Percentiles rank a stretch among this genome's conserved stretches.
phyloP scores from a whole-genome alignment of 2,797 vertebrate species.

The Scarus forsteni region DNA sequence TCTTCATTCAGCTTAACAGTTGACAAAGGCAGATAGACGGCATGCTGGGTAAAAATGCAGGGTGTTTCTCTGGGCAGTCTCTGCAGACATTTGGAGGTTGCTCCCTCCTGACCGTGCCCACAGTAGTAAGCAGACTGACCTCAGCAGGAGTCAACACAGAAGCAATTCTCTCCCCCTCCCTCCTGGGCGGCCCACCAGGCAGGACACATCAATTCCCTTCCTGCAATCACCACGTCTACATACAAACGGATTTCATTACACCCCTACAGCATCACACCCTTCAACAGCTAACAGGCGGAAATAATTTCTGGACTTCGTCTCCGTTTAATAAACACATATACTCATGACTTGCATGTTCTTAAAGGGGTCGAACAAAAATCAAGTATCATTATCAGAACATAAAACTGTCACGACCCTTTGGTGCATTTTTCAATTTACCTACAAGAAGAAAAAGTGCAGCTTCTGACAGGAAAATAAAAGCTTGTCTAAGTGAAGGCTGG shows the following conservation, averaged over 20 bases:
- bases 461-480: slow-evolving; percentile 46
- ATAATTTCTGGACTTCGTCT: slow-evolving; percentile 42
- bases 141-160: slow-evolving; percentile 72
- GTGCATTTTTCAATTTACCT: slow-evolving; percentile 51
- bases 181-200: slow-evolving; percentile 41
- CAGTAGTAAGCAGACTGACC: slow-evolving; percentile 63
- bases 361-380: slow-evolving; percentile 31
- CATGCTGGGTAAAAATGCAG: slow-evolving; percentile 18
- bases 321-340: slow-evolving; percentile 26
- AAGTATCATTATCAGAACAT: slow-evolving; percentile 48
- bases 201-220: slow-evolving; percentile 65
- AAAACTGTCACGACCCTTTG: slow-evolving; percentile 40
- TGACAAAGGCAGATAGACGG: slow-evolving; percentile 12
- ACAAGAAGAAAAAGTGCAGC: slow-evolving; percentile 34
- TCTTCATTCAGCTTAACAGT: too few species aligned
- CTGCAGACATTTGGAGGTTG: slow-evolving; percentile 38
- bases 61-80: slow-evolving; percentile 28
- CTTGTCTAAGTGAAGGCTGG: slow-evolving; percentile 30
- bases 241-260: slow-evolving; percentile 68
- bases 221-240: slow-evolving; percentile 54
- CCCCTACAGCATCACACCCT: slow-evolving; percentile 46
- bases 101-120: slow-evolving; percentile 31
- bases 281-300: slow-evolving; percentile 58
- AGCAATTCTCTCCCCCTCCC: slow-evolving; percentile 59
- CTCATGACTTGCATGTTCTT: slow-evolving; percentile 15